phyloP scores from a whole-genome alignment of 2,888 invertebrate species.

The Andrena fulva region DNA sequence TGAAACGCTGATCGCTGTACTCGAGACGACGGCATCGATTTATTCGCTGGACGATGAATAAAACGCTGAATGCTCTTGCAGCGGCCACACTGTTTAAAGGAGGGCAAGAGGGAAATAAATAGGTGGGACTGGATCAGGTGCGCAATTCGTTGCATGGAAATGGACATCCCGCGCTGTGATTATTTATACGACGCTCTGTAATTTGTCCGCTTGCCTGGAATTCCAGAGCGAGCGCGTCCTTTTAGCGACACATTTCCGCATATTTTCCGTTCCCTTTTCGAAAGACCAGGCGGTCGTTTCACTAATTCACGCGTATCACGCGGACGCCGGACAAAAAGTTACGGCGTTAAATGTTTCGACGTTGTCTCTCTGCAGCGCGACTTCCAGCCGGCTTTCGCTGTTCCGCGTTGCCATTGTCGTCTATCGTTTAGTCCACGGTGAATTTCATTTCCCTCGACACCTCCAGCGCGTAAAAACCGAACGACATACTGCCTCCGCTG shows the following conservation, averaged over 20 bases:
- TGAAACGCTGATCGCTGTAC: conserved; percentile 15
- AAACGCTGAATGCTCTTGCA: conserved; percentile 43
- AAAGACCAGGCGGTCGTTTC: neutral
- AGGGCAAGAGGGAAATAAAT: neutral
- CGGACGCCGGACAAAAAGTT: neutral
- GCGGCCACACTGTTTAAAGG: conserved; percentile 30
- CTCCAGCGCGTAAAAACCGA: conserved; percentile 33
- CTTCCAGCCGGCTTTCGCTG: neutral
- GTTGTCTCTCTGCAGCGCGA: neutral
- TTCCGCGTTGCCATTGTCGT: conserved; percentile 30
- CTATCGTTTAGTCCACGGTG: conserved; percentile 42
- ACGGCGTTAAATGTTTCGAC: conserved; percentile 9
- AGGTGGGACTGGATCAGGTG: conserved; percentile 52
- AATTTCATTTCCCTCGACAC: conserved; percentile 52
- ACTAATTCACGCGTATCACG: neutral
- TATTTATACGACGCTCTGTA: conserved; percentile 55
- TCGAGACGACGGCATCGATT: conserved; percentile 48
- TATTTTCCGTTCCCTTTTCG: neutral
- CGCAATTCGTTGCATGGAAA: conserved; percentile 54
- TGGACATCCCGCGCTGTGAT: conserved; percentile 53
- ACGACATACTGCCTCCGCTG: conserved; percentile 29
- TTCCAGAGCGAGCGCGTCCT: neutral
- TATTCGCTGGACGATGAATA: conserved; percentile 46
- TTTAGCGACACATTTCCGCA: neutral
- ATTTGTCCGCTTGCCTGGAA: conserved; percentile 31